These are phyloP conservation scores for Gallirallus australis DNA, from an alignment of 2,797 vertebrate genomes.

Conservation along the genomic window DNA sequence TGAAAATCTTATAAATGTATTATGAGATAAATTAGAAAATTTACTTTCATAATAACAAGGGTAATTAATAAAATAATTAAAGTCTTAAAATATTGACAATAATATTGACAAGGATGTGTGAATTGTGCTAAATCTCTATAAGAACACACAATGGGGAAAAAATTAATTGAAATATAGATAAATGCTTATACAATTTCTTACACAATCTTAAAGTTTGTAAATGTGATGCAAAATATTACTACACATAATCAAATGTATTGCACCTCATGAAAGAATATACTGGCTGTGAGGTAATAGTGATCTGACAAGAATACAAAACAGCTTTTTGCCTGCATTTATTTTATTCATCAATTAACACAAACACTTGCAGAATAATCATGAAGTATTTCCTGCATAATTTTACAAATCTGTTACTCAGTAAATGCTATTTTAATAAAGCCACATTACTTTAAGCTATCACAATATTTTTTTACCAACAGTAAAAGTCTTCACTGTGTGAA, in stretches of 20 bases:
- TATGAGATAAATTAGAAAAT: not conserved
- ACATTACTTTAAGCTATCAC: not conserved
- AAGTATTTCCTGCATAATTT: not conserved
- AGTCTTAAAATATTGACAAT: not conserved
- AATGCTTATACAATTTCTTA: not conserved
- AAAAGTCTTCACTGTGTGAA: not conserved
- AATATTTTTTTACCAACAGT: accelerated
- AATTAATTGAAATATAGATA: not conserved
- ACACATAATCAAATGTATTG: not conserved
- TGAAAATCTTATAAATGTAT: not conserved
- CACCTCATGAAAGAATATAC: not conserved
- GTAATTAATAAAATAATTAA: not conserved
- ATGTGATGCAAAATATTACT: not conserved
- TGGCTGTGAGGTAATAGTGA: not conserved
- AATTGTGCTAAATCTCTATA: not conserved
- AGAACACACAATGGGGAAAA: not conserved
- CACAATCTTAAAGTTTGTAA: not conserved
- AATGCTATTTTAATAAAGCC: not conserved
- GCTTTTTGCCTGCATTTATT: not conserved
- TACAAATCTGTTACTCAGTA: not conserved
- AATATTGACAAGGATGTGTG: not conserved
- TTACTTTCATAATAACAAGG: not conserved
- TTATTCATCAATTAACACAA: not conserved
- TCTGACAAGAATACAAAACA: not conserved
- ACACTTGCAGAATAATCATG: not conserved